Base-by-base conservation (phyloP, 2,797 vertebrate species). In the Urophycis tenuis region DNA sequence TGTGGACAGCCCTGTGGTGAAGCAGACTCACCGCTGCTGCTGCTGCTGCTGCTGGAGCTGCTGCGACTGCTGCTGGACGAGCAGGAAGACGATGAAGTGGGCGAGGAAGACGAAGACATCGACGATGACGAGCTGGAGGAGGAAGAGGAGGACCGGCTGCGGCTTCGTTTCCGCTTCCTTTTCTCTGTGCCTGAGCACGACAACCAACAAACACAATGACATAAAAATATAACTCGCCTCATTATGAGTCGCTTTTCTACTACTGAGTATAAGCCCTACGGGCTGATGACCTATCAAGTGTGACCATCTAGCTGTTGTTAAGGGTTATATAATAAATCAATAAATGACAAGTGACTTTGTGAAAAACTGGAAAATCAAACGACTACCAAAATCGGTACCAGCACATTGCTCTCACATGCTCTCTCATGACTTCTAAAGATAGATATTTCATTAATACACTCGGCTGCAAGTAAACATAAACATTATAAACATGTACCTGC, bases 71-170 rank as follows among this genome's bases (percentile, higher is more conserved):
- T 79, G 29, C 94, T 94, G 0, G 94, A 94, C 11, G 91, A 91
- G n/a, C 69, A 75, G 7, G 93, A 93, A 12, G 93, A 93, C 0
- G 93, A 93, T 0, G 87, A 89, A 3, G 93, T 93, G 0, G 91
- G 94, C 0, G 92, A 91, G 3, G 94, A 94, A 0, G 93, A 93
- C 0, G 91, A 92, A 0, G 94, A 93, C 0, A 80, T 87, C 0
- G 92, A 92, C 0, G 92, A 93, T 0, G 91, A 93, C 0, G 91
- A 92, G 64, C 87, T 88, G 30, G 92, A 91, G 25, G 93, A 94
- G 1, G 95, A 91, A 0, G 95, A 95, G 1, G 94, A 95, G 0
- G 94, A 96, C 88, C 93, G 89, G 85, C 94, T 96, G 76, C 94
- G 93, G 84, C 96, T 97, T 64, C 94, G 93, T 87, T 94, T 95